phyloP scores from a whole-genome alignment of 2,888 invertebrate genomes.

The Cybosia mesomella region DNA sequence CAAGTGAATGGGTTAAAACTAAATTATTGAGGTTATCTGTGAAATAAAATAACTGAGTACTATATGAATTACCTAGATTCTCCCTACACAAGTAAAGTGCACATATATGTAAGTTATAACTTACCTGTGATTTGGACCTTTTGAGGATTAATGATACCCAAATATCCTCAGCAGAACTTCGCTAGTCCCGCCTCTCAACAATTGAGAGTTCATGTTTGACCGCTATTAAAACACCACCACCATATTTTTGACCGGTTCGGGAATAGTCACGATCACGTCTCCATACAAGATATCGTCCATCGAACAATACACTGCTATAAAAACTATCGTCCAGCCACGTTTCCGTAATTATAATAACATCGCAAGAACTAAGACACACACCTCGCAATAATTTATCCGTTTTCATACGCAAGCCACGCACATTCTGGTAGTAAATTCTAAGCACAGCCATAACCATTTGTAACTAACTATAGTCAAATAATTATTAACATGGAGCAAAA shows the following conservation, averaged over 20 bases:
- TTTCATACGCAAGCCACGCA: constrained; percentile 8
- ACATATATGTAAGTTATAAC: constrained; percentile 15
- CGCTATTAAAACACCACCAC: constrained; percentile 18
- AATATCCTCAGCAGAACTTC: constrained; percentile 22
- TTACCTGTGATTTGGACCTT: constrained; percentile 10
- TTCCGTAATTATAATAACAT: constrained; percentile 6
- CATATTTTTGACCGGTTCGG: constrained; percentile 8
- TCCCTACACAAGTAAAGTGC: constrained; percentile 16
- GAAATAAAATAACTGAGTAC: constrained; percentile 7
- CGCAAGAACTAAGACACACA: neutral
- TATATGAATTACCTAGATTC: constrained; percentile 16
- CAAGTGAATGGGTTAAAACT: neutral
- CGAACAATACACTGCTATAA: constrained; percentile 11
- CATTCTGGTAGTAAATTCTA: constrained; percentile 15
- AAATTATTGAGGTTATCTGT: neutral
- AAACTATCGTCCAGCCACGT: constrained; percentile 13
- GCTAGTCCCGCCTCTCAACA: constrained; percentile 10
- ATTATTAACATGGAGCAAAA: neutral
- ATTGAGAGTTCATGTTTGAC: constrained; percentile 8
- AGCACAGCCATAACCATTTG: neutral
- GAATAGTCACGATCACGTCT: constrained; percentile 12
- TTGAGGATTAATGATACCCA: constrained; percentile 14
- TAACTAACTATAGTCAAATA: neutral
- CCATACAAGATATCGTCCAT: constrained; percentile 10
- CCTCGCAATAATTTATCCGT: neutral